These are phyloP conservation scores for Lithophane leautieri DNA, from an alignment of 2,888 invertebrate species.

Conservation along the genomic window DNA sequence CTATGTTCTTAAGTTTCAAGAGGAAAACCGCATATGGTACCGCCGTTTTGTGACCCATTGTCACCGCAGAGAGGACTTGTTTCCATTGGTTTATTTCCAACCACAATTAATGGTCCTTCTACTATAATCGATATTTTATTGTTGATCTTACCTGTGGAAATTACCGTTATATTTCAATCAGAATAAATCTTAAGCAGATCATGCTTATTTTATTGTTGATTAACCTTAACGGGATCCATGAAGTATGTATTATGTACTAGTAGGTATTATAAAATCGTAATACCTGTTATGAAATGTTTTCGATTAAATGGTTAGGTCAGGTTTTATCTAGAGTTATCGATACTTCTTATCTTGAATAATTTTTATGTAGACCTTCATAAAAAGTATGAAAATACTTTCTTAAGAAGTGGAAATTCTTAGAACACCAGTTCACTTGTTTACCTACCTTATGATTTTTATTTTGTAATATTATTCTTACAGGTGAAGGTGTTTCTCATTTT, in stretches of 20 bases:
- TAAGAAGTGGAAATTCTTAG: background rate
- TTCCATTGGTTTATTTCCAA: slow-evolving; percentile 15
- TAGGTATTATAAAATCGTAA: background rate
- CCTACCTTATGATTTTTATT: background rate
- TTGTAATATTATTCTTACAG: background rate
- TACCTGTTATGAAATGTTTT: background rate
- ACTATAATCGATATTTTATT: background rate
- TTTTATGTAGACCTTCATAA: background rate
- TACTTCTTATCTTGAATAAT: background rate
- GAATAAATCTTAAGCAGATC: slow-evolving; percentile 1
- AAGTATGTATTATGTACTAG: background rate
- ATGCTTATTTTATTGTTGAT: background rate
- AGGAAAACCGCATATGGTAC: slow-evolving; percentile 49
- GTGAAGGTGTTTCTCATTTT: background rate
- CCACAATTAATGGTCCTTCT: slow-evolving; percentile 13
- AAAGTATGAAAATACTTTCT: background rate
- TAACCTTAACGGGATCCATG: background rate
- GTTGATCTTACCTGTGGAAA: slow-evolving; percentile 3
- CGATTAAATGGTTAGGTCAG: background rate
- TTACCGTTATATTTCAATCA: background rate
- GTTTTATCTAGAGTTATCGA: background rate
- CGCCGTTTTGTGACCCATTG: background rate
- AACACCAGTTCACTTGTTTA: background rate
- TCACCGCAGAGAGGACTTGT: background rate
- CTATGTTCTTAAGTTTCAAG: slow-evolving; percentile 1